Evolutionary conservation across 2,113 vertebrate genomes (phyloP).

Genomic region (Crotalus tigris): DNA sequence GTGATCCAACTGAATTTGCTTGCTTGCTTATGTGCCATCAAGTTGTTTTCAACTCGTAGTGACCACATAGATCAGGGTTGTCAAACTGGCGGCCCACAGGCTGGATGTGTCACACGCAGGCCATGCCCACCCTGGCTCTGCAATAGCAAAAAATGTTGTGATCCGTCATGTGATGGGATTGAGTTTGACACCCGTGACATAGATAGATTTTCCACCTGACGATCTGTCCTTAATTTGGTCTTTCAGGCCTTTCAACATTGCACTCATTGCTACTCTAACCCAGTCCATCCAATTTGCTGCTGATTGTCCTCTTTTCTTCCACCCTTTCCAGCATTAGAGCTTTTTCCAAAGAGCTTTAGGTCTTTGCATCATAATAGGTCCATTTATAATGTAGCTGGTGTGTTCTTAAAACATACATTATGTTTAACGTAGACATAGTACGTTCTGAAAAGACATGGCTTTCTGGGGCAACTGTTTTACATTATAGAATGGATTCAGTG

Average conservation of each 20-base stretch:
- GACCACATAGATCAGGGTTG: not conserved
- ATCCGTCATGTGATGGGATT: no score
- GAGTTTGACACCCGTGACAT: no score
- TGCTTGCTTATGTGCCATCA: not conserved
- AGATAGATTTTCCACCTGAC: not conserved
- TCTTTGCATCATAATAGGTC: no score
- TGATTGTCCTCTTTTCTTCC: not conserved
- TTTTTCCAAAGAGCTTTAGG: not conserved
- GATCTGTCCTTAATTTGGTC: not conserved
- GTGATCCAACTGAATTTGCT: not conserved
- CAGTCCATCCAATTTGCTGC: not conserved
- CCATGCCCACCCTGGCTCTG: no score
- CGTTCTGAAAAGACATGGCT: not conserved
- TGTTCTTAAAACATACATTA: not conserved
- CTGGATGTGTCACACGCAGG: no score
- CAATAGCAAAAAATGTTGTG: no score
- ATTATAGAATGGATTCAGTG: no score
- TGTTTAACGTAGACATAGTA: not conserved
- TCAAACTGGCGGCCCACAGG: no score
- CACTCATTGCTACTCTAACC: not conserved
- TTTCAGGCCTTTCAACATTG: not conserved
- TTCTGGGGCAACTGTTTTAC: not conserved
- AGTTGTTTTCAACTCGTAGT: not conserved
- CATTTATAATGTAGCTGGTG: not conserved
- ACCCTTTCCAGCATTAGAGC: not conserved